Percentiles rank a stretch among this genome's conserved stretches.
Conservation (phyloP, 2,888 invertebrate genomes). For the Catocala nupta region DNA sequence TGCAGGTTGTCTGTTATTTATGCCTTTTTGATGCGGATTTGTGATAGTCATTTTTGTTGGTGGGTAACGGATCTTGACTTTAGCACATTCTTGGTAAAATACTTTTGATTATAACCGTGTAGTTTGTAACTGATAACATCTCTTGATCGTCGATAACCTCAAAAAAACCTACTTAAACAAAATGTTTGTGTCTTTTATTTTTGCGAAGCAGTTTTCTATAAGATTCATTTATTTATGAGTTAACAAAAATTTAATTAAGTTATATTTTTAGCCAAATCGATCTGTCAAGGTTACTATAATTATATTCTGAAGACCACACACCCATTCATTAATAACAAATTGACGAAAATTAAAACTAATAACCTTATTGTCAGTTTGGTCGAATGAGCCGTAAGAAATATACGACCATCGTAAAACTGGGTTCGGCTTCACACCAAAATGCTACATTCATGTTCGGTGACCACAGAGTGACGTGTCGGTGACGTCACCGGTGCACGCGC, state of each 20-base stretch:
- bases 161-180: not conserved
- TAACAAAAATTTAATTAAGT: too few species aligned
- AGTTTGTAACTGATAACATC: slow-evolving; percentile 6
- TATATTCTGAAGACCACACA: slow-evolving; percentile 4
- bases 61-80: slow-evolving; percentile 40
- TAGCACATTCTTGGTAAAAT: slow-evolving; percentile 26
- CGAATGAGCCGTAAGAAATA: slow-evolving; percentile 35
- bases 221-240: too few species aligned
- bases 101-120: slow-evolving; percentile 12
- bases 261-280: not conserved
- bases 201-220: too few species aligned
- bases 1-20: slow-evolving; percentile 59
- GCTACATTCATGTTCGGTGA: slow-evolving; percentile 30
- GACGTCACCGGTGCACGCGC: slow-evolving; percentile 31
- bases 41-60: slow-evolving; percentile 45
- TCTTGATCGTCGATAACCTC: slow-evolving; percentile 6
- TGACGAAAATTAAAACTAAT: not conserved
- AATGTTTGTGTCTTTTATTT: too few species aligned
- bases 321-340: slow-evolving; percentile 4
- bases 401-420: slow-evolving; percentile 29
- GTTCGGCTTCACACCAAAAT: slow-evolving; percentile 28
- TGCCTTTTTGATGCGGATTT: slow-evolving; percentile 42
- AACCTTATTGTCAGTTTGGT: slow-evolving; percentile 14
- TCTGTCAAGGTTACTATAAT: not conserved
- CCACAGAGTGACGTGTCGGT: slow-evolving; percentile 35